phyloP scores from a whole-genome alignment of 2,113 vertebrate genomes.

The Pygoscelis adeliae region DNA sequence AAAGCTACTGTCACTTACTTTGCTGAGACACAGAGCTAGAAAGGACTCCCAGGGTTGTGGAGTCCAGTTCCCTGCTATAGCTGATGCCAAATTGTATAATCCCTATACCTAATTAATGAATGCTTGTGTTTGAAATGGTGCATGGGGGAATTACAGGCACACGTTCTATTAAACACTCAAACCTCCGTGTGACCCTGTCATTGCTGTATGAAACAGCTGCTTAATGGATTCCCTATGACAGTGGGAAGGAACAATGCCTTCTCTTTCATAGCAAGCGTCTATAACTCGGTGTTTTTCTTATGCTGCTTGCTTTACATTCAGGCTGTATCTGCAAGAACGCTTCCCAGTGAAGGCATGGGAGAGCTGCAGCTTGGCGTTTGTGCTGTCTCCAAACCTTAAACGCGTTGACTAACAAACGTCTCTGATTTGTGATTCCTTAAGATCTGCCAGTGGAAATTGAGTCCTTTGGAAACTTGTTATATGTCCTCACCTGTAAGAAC shows the following conservation, averaged over 20 bases:
- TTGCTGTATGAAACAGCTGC: background rate
- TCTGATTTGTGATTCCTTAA: background rate
- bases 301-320: background rate
- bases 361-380: accelerated
- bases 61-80: background rate
- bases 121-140: background rate
- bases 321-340: background rate
- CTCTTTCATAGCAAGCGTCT: background rate
- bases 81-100: constrained; percentile 4
- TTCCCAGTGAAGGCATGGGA: background rate
- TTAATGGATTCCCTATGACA: background rate
- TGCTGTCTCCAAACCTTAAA: background rate
- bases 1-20: background rate
- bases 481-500: background rate
- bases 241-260: background rate
- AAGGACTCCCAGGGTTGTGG: background rate
- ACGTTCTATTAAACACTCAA: constrained; percentile 17
- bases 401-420: accelerated
- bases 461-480: background rate
- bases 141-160: background rate
- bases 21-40: background rate
- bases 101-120: background rate
- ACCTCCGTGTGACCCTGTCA: constrained; percentile 25
- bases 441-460: background rate
- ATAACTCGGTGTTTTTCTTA: background rate